These are phyloP conservation scores for Pachycephala philippinensis DNA, from an alignment of 2,113 vertebrate genomes.

Conservation along the genomic window DNA sequence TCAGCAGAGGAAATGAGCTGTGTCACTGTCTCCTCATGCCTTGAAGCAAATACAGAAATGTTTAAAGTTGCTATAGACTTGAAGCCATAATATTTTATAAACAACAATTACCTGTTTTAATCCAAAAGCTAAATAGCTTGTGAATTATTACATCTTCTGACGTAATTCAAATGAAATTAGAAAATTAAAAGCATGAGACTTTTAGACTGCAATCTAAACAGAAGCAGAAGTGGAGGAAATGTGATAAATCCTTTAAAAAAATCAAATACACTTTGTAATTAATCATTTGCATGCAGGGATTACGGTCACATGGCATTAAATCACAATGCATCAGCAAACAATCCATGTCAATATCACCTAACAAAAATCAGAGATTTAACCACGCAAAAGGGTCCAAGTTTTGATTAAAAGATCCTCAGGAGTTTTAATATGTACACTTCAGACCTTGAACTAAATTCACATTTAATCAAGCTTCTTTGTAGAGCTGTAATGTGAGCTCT, in stretches of 20 bases:
- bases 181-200: background rate
- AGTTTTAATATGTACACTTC: constrained; percentile 10
- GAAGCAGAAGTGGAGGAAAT: background rate
- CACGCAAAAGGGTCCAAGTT: background rate
- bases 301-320: background rate
- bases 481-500: constrained; percentile 13
- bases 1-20: constrained; percentile 79
- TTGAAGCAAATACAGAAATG: constrained; percentile 65
- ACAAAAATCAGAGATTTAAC: background rate
- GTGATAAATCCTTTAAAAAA: background rate
- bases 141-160: background rate
- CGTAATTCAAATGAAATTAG: background rate
- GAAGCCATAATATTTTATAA: constrained; percentile 68
- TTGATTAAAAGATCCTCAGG: constrained; percentile 16
- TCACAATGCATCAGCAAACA: constrained; percentile 14
- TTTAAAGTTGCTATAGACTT: constrained; percentile 52
- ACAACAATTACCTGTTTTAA: constrained; percentile 62
- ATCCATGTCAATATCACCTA: background rate
- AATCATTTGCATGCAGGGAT: constrained; percentile 24
- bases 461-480: constrained; percentile 52
- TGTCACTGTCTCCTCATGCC: constrained; percentile 75
- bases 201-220: background rate
- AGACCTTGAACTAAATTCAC: constrained; percentile 35
- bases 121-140: constrained; percentile 11
- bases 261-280: background rate